phyloP scores from a whole-genome alignment of 1,140 invertebrate genomes.

The Rhagoletis pomonella region DNA sequence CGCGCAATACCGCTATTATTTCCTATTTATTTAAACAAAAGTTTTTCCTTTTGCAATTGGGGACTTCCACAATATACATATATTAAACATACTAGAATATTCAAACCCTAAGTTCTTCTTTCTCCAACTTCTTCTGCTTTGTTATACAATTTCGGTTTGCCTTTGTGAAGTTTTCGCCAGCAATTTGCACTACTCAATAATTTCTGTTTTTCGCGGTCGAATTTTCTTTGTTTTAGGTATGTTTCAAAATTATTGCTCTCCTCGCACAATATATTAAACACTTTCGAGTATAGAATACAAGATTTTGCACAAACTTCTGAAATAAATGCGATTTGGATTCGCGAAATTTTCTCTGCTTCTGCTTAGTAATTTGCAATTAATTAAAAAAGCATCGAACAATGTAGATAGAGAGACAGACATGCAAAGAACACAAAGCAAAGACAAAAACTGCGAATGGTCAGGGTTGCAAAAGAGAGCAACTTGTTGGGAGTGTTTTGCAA shows the following conservation, averaged over 20 bases:
- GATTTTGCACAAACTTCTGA: slow-evolving; percentile 6
- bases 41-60: neutral
- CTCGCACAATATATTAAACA: neutral
- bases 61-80: neutral
- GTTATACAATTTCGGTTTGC: slow-evolving; percentile 40
- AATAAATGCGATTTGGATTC: slow-evolving; percentile 19
- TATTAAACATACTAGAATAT: slow-evolving; percentile 2
- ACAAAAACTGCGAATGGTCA: neutral
- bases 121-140: slow-evolving; percentile 38
- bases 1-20: neutral
- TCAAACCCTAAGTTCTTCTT: slow-evolving; percentile 3
- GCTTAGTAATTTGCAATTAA: slow-evolving; percentile 39
- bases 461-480: slow-evolving; percentile 36
- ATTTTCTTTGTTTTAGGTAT: neutral
- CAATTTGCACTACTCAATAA: neutral
- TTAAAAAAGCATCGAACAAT: slow-evolving; percentile 43
- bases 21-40: neutral
- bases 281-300: slow-evolving; percentile 3
- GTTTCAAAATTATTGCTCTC: neutral
- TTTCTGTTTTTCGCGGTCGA: neutral
- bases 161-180: neutral
- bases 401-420: neutral
- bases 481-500: neutral
- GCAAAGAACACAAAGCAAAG: slow-evolving; percentile 16
- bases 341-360: slow-evolving; percentile 8